phyloP scores from a whole-genome alignment of 2,113 vertebrate species.

The Microcebus murinus region DNA sequence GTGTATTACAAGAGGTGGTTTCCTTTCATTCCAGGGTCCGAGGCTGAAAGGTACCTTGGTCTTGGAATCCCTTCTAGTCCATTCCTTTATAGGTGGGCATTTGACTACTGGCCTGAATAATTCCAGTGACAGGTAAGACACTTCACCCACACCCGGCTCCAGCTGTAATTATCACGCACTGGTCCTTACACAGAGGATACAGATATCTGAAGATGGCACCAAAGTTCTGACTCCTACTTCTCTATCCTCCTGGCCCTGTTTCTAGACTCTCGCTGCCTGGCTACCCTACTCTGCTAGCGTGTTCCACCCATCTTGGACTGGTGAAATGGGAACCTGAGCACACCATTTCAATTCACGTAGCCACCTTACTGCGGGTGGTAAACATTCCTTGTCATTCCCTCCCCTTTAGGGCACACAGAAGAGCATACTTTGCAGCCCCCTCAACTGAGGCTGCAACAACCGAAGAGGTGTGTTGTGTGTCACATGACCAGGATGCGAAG shows the following conservation, averaged over 20 bases:
- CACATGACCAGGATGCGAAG: neutral
- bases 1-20: rapidly evolving
- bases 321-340: neutral
- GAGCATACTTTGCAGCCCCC: neutral
- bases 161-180: no score
- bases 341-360: rapidly evolving
- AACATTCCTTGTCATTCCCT: rapidly evolving
- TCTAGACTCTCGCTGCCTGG: neutral
- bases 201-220: neutral
- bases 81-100: neutral
- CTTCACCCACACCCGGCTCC: neutral
- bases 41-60: neutral
- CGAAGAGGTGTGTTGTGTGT: neutral
- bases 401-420: rapidly evolving
- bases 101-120: neutral
- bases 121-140: neutral
- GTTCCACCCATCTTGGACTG: neutral
- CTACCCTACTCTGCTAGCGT: neutral
- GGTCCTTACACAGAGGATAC: rapidly evolving
- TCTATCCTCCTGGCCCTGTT: neutral
- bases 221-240: neutral
- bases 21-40: neutral
- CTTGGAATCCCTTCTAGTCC: neutral
- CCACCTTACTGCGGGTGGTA: no score
- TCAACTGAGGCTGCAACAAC: neutral